Percentiles rank a stretch among this genome's conserved stretches.
phyloP scores from a whole-genome alignment of 2,797 vertebrate genomes.

The Tinamus major region DNA sequence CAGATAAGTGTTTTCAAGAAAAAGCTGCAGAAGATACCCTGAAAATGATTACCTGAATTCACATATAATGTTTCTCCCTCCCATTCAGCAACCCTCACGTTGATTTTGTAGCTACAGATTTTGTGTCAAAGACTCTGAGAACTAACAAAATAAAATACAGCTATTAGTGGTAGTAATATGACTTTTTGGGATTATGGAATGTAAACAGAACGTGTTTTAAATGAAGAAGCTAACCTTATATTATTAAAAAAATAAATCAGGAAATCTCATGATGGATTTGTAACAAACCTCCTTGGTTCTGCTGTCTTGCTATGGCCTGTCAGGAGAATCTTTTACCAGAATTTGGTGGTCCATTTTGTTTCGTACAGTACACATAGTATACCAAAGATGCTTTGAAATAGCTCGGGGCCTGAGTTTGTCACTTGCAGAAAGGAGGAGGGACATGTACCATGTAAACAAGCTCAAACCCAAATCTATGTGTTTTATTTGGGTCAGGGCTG shows the following conservation, averaged over 20 bases:
- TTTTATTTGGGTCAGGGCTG: neutral
- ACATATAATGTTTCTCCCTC: neutral
- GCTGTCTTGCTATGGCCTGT: neutral
- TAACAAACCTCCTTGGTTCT: neutral
- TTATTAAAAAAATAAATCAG: neutral
- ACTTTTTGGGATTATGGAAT: conserved; percentile 65
- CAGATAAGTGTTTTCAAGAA: neutral
- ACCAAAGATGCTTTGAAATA: neutral
- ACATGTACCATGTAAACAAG: neutral
- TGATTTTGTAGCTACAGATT: neutral
- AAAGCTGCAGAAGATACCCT: neutral
- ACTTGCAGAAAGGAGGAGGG: conserved; percentile 1
- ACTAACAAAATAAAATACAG: conserved; percentile 15
- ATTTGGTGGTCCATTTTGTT: neutral
- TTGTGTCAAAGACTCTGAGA: neutral
- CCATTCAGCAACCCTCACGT: neutral
- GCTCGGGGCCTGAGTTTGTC: neutral
- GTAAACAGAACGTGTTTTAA: conserved; percentile 40
- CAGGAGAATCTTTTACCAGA: neutral
- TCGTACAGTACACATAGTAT: neutral
- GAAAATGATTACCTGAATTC: neutral
- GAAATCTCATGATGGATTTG: neutral
- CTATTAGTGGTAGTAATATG: conserved; percentile 69
- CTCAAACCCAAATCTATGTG: neutral
- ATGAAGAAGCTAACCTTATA: conserved; percentile 11